Conservation (phyloP, 2,888 invertebrate genomes). For the Cheiracanthium punctorium region DNA sequence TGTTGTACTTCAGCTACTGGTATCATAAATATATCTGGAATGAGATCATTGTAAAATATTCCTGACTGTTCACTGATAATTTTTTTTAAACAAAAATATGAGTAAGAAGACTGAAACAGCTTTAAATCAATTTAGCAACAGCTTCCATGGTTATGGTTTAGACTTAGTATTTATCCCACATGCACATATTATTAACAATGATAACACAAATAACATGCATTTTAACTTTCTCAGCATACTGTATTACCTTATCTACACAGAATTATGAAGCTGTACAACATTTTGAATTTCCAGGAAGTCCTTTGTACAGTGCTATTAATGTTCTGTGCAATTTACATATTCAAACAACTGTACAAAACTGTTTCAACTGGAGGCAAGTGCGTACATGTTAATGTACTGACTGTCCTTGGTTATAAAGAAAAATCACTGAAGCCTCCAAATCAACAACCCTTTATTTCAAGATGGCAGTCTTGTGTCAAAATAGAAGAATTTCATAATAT, state of each 20-base stretch:
- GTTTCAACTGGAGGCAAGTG: constrained; percentile 44
- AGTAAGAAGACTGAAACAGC: too few species aligned
- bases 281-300: constrained; percentile 15
- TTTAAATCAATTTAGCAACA: too few species aligned
- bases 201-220: constrained; percentile 46
- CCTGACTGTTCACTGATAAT: too few species aligned
- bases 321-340: constrained; percentile 50
- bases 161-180: not conserved
- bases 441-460: constrained; percentile 20
- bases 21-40: too few species aligned
- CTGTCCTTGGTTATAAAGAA: constrained; percentile 27
- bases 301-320: constrained; percentile 23
- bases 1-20: too few species aligned
- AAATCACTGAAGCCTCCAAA: constrained; percentile 19
- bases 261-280: constrained; percentile 46
- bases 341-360: constrained; percentile 63
- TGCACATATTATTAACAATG: constrained; percentile 40
- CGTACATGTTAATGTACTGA: constrained; percentile 6
- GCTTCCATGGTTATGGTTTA: too few species aligned
- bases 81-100: too few species aligned
- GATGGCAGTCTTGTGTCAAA: constrained; percentile 30
- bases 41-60: too few species aligned
- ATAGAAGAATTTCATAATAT: constrained; percentile 5
- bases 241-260: constrained; percentile 43
- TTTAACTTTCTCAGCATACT: constrained; percentile 46